phyloP scores from a whole-genome alignment of 2,113 vertebrate species.

The Pollimyrus isidori region DNA sequence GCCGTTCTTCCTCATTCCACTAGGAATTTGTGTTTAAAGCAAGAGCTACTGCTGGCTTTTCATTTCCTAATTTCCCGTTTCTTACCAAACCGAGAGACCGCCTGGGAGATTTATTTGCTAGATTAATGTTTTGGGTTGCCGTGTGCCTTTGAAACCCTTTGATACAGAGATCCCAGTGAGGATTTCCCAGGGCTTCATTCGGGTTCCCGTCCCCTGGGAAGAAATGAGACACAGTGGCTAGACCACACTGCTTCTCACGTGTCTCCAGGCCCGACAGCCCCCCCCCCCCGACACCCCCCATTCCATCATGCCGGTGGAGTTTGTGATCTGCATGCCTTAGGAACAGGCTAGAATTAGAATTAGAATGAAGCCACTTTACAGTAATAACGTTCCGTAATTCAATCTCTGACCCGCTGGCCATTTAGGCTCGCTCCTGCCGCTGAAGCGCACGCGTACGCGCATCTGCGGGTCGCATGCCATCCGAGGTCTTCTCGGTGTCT shows the following conservation, averaged over 20 bases:
- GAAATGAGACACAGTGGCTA: not conserved
- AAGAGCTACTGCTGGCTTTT: not conserved
- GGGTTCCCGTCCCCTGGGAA: slow-evolving; percentile 14
- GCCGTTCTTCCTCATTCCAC: not conserved
- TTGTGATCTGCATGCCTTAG: slow-evolving; percentile 34
- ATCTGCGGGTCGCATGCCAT: not conserved
- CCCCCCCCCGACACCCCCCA: too few relatives aligned
- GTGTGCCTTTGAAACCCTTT: not conserved
- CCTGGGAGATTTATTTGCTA: not conserved
- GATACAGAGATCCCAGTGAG: not conserved
- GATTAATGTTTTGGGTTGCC: not conserved
- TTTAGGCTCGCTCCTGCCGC: not conserved
- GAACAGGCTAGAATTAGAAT: slow-evolving; percentile 29
- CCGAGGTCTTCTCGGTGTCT: not conserved
- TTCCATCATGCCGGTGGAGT: not conserved
- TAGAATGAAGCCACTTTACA: slow-evolving; percentile 29
- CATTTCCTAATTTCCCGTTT: not conserved
- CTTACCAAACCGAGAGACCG: not conserved
- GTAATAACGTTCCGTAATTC: slow-evolving; percentile 31
- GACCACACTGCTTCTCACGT: not conserved
- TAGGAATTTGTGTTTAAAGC: not conserved
- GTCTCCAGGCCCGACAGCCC: not conserved
- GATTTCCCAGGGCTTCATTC: not conserved
- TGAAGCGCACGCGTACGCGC: not conserved
- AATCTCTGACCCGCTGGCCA: slow-evolving; percentile 13